Evolutionary conservation across 1,140 invertebrate species (phyloP), one percentile per base, ranked within the genome.

Genomic region (Drosophila rhopaloa): DNA sequence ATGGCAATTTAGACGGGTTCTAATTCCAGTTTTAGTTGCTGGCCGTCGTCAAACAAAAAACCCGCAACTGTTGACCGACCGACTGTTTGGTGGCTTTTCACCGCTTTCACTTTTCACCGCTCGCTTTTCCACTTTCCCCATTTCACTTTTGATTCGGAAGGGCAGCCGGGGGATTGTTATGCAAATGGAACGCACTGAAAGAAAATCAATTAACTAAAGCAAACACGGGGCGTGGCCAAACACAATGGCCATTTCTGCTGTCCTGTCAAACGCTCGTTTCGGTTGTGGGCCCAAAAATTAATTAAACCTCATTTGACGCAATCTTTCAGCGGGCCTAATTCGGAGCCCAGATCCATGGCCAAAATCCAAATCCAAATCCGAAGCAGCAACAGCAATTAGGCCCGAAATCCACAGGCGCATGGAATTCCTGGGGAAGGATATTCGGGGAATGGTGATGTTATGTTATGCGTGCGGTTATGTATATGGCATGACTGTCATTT

Each of bases 171-270:
- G 60, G 77, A 79, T 71, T 79, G 79, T 88, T 79, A 88, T 83
- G 84, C 83, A 86, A 86, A 86, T 83, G 76, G 29, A 83, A 66
- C 71, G 67, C 76, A 83, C 71, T 89, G 83, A 88, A 88, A 88
- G 83, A 88, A 89, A 88, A 88, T 88, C 84, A 88, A 88, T 88
- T 88, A 88, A 76, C 83, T 88, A 63, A 76, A 79, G 76, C 86
- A 88, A 88, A 88, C 84, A 86, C 60, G 54, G 48, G 58, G 54
- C 44, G 54, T 53, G 54, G 53, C 43, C 32, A 43, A 80, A 35
- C 72, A 77, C 74, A 77, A 77, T 76, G 54, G 19, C 29, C 43
- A 16, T 37, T 29, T 32, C 67, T 37, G 19, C 41, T 27, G 56
- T 65, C 56, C 73, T 82, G 79, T 82, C 61, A 75, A 74, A 62